Conservation (phyloP, 2,888 invertebrate species). For the Cinara cedri region DNA sequence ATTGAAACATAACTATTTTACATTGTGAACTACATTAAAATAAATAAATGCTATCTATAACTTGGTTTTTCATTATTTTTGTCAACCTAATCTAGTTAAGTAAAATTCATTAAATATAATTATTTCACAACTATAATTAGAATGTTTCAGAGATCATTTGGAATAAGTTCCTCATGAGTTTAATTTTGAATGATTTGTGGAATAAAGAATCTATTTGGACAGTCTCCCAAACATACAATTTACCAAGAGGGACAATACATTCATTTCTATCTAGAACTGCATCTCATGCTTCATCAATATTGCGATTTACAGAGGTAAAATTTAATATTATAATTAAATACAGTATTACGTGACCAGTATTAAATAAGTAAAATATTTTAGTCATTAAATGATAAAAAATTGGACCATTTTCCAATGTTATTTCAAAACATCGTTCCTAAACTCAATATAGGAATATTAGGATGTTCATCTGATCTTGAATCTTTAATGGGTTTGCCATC, state of each 20-base stretch:
- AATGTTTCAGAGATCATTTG: conserved; percentile 69
- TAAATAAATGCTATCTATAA: neutral
- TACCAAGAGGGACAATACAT: conserved; percentile 82
- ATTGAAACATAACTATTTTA: neutral
- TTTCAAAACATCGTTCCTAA: conserved; percentile 64
- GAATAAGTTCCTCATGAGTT: conserved; percentile 81
- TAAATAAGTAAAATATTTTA: conserved; percentile 8
- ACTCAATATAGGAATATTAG: conserved; percentile 44
- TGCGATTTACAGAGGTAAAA: conserved; percentile 74
- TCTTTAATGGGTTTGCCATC: conserved; percentile 87
- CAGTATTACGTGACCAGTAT: neutral
- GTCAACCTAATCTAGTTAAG: no score
- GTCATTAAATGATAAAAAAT: conserved; percentile 65
- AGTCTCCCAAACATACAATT: conserved; percentile 67
- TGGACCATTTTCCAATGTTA: conserved; percentile 83
- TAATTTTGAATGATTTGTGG: conserved; percentile 83
- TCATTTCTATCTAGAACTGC: conserved; percentile 74
- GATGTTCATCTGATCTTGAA: conserved; percentile 76
- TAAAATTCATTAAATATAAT: neutral
- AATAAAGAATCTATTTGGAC: conserved; percentile 70
- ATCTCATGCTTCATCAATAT: conserved; percentile 77
- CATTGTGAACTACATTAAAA: no score
- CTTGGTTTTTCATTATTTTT: neutral
- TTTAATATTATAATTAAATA: neutral
- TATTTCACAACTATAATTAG: conserved; percentile 63